Conservation (phyloP, 2,113 vertebrate genomes). For the Ciconia stormi region DNA sequence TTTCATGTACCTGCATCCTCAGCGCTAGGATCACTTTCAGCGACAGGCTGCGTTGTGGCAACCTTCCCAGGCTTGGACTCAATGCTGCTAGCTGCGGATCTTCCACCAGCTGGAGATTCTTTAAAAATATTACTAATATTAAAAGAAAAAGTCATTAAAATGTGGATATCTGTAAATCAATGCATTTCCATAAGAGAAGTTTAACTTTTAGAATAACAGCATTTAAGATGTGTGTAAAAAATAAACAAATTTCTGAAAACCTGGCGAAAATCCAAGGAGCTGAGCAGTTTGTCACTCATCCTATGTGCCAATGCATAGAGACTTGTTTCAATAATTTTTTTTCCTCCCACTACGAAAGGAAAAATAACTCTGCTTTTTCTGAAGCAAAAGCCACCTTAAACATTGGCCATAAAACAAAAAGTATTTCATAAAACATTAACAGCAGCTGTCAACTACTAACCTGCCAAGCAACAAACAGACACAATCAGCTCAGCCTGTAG, state of each 20-base stretch:
- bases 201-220: background rate
- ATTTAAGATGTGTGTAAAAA: background rate
- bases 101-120: background rate
- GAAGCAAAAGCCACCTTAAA: background rate
- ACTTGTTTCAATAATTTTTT: background rate
- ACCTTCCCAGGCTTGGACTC: background rate
- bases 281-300: background rate
- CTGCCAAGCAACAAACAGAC: background rate
- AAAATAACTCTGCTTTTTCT: background rate
- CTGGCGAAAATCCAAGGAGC: background rate
- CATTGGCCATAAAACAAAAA: background rate
- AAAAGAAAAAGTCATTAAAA: background rate
- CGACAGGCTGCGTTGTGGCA: background rate
- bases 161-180: background rate
- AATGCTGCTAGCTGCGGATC: background rate
- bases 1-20: constrained; percentile 38
- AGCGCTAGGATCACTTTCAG: background rate
- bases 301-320: rapidly evolving
- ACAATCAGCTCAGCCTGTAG: rapidly evolving
- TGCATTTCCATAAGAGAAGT: background rate
- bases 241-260: background rate
- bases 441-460: background rate
- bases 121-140: background rate
- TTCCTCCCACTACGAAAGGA: background rate
- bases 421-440: background rate